These are phyloP conservation scores for Tillus elongatus DNA, from an alignment of 2,888 invertebrate genomes.

Conservation along the genomic window DNA sequence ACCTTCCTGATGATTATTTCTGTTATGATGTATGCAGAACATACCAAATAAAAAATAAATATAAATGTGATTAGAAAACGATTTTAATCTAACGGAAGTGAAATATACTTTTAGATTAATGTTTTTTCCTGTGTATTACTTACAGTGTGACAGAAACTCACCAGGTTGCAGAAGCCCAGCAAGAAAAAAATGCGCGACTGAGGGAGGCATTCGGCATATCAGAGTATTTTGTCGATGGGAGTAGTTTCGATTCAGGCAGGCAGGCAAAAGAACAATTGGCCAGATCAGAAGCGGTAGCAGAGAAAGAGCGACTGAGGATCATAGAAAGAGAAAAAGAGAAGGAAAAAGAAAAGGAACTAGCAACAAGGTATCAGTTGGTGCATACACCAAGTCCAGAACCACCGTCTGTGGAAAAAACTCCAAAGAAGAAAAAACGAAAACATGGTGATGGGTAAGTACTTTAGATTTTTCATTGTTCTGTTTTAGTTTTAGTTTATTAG, in stretches of 20 bases:
- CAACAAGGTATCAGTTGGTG: conserved; percentile 59
- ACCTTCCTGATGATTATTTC: no score
- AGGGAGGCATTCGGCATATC: conserved; percentile 93
- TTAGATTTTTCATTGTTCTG: conserved; percentile 7
- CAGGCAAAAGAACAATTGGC: conserved; percentile 51
- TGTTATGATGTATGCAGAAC: no score
- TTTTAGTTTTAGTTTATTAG: no score
- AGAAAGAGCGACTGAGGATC: conserved; percentile 34
- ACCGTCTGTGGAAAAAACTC: conserved; percentile 40
- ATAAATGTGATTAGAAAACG: no score
- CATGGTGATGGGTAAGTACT: conserved; percentile 56
- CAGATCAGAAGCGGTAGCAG: conserved; percentile 41
- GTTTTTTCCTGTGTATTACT: no score
- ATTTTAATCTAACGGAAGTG: no score
- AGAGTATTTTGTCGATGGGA: conserved; percentile 87
- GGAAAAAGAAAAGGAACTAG: conserved; percentile 42
- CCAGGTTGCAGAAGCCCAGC: conserved; percentile 91
- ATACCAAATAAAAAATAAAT: no score
- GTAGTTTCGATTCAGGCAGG: conserved; percentile 78
- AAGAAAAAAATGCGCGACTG: conserved; percentile 87
- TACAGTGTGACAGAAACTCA: conserved; percentile 88
- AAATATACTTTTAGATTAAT: no score
- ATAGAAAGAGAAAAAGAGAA: conserved; percentile 45
- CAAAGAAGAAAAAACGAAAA: conserved; percentile 63
- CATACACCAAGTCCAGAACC: conserved; percentile 64